phyloP scores from a whole-genome alignment of 2,113 vertebrate species.

The Antechinus stuartii region DNA sequence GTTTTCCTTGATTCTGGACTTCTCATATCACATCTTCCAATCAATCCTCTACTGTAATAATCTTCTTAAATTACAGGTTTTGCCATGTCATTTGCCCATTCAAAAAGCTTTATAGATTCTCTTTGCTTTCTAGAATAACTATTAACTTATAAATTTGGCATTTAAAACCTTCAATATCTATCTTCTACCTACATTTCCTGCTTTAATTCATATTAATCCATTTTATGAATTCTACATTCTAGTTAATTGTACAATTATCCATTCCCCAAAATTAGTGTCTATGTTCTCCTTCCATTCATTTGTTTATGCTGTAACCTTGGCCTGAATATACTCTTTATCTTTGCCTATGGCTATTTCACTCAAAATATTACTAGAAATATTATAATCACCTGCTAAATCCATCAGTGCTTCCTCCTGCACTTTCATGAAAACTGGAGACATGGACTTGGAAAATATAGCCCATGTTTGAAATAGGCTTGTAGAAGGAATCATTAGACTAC shows the following conservation, averaged over 20 bases:
- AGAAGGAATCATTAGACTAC: background rate
- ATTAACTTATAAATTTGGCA: background rate
- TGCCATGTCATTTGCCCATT: background rate
- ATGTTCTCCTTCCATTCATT: background rate
- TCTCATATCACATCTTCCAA: background rate
- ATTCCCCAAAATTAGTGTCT: background rate
- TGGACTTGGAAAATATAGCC: background rate
- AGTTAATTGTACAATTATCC: background rate
- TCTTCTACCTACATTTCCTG: background rate
- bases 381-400: background rate
- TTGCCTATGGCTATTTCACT: background rate
- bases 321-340: background rate
- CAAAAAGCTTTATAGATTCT: background rate
- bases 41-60: background rate
- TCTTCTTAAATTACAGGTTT: background rate
- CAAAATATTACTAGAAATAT: background rate
- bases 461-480: background rate
- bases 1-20: background rate
- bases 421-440: background rate
- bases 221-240: background rate
- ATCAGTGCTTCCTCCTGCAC: background rate
- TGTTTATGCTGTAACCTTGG: background rate
- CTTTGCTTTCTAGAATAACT: background rate
- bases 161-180: background rate
- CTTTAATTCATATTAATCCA: background rate